A percentile compares a stretch with the other conserved stretches of the same genome.
Conservation (phyloP, 2,113 vertebrate genomes). For the Hirundichthys speculiger region DNA sequence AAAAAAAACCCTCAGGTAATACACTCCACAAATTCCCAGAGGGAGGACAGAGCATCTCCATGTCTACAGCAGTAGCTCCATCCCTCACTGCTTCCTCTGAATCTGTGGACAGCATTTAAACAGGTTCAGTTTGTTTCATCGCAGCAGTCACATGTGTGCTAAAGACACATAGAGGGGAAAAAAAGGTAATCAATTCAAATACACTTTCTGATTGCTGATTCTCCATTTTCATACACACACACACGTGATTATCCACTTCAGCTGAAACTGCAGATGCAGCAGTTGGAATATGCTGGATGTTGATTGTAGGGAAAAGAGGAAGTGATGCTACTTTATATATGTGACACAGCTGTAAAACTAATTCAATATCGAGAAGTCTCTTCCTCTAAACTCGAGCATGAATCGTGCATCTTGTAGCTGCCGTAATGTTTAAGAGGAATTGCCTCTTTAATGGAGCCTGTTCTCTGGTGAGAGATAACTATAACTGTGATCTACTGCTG, state of each 20-base stretch:
- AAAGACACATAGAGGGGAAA: slow-evolving; percentile 5
- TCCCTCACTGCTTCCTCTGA: background rate
- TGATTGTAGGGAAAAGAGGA: slow-evolving; percentile 28
- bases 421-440: slow-evolving; percentile 51
- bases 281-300: slow-evolving; percentile 45
- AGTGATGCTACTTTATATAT: slow-evolving; percentile 44
- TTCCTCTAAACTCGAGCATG: slow-evolving; percentile 4
- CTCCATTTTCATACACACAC: slow-evolving; percentile 24
- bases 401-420: slow-evolving; percentile 40
- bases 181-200: slow-evolving; percentile 9
- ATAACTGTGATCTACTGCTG: slow-evolving; percentile 53
- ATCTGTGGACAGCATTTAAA: slow-evolving; percentile 11
- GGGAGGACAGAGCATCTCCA: background rate
- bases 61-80: background rate
- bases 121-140: background rate
- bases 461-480: slow-evolving; percentile 39
- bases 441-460: slow-evolving; percentile 51
- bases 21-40: background rate
- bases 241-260: slow-evolving; percentile 30
- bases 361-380: slow-evolving; percentile 39
- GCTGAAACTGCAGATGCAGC: slow-evolving; percentile 47
- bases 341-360: slow-evolving; percentile 58
- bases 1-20: background rate
- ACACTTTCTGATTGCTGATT: slow-evolving; percentile 11
- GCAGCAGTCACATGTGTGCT: slow-evolving; percentile 6